phyloP scores from a whole-genome alignment of 1,140 invertebrate species.

The Proctacanthus coquilletti region DNA sequence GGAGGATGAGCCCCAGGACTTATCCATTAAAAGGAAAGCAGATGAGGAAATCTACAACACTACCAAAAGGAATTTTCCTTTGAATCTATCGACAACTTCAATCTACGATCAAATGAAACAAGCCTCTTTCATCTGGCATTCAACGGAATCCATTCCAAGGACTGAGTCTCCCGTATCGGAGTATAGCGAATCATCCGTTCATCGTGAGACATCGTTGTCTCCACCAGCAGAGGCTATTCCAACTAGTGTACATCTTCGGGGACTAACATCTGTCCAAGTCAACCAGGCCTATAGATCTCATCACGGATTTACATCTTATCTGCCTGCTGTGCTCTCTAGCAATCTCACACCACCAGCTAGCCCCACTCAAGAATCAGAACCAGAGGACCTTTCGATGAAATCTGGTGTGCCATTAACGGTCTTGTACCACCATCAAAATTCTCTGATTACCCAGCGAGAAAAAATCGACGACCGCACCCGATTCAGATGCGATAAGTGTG shows the following conservation, averaged over 20 bases:
- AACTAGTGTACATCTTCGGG: constrained; percentile 20
- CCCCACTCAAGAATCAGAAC: constrained; percentile 11
- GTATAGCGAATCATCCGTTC: constrained; percentile 5
- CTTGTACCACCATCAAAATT: constrained; percentile 39
- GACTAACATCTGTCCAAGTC: constrained; percentile 15
- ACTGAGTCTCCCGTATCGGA: not conserved
- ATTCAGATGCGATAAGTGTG: constrained; percentile 80
- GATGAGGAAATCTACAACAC: constrained; percentile 13
- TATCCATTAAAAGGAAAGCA: constrained; percentile 22
- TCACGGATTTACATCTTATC: constrained; percentile 20
- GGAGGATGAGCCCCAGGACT: constrained; percentile 47
- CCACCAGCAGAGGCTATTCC: constrained; percentile 10
- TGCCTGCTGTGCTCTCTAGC: constrained; percentile 15
- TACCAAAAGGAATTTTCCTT: constrained; percentile 20
- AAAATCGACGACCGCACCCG: constrained; percentile 19
- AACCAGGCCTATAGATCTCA: constrained; percentile 22
- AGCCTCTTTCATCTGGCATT: too few relatives aligned
- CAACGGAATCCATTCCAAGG: constrained; percentile 4
- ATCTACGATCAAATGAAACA: too few relatives aligned
- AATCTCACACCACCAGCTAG: constrained; percentile 22
- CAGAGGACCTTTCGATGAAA: constrained; percentile 26
- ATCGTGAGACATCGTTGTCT: constrained; percentile 5
- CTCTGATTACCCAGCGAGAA: not conserved
- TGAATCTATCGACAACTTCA: constrained; percentile 25
- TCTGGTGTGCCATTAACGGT: constrained; percentile 26